Evolutionary conservation across 2,888 invertebrate species (phyloP).

Genomic region (Microdon myrmicae): DNA sequence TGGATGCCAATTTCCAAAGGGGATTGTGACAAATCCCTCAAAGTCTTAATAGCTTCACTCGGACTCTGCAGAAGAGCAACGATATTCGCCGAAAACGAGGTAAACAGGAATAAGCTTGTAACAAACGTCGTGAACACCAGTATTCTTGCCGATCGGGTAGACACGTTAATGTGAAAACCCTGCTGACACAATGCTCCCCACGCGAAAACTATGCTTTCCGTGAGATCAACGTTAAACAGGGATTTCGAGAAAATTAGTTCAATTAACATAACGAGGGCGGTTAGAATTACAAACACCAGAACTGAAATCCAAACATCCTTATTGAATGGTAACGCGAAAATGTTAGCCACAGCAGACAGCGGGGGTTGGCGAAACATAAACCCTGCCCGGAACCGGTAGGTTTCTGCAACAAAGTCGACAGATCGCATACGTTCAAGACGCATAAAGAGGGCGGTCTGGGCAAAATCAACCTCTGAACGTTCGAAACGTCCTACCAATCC

Average conservation of each 20-base stretch:
- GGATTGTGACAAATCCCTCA: slow-evolving; percentile 70
- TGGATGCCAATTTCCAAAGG: slow-evolving; percentile 71
- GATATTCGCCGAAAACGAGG: slow-evolving; percentile 75
- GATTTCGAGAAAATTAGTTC: slow-evolving; percentile 59
- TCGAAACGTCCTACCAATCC: slow-evolving; percentile 71
- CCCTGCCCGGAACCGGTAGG: slow-evolving; percentile 68
- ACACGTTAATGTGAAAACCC: slow-evolving; percentile 69
- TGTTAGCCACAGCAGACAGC: slow-evolving; percentile 72
- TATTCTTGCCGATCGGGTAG: slow-evolving; percentile 69
- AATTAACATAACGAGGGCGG: slow-evolving; percentile 56
- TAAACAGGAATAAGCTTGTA: slow-evolving; percentile 71
- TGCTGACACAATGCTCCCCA: slow-evolving; percentile 73
- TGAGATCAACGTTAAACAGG: slow-evolving; percentile 57
- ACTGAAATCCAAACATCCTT: slow-evolving; percentile 70
- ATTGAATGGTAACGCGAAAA: slow-evolving; percentile 72
- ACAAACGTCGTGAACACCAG: slow-evolving; percentile 71
- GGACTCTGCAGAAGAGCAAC: slow-evolving; percentile 74
- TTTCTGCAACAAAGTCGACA: slow-evolving; percentile 70
- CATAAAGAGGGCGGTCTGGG: slow-evolving; percentile 70
- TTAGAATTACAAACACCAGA: slow-evolving; percentile 59
- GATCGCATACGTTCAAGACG: slow-evolving; percentile 69
- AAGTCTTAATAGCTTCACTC: slow-evolving; percentile 70
- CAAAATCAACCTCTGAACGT: slow-evolving; percentile 69
- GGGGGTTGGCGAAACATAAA: slow-evolving; percentile 74
- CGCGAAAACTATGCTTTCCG: slow-evolving; percentile 70